Percentiles rank a stretch among this genome's conserved stretches.
These are phyloP conservation scores for Bufotes viridis DNA, from an alignment of 2,797 vertebrate species.

Conservation along the genomic window DNA sequence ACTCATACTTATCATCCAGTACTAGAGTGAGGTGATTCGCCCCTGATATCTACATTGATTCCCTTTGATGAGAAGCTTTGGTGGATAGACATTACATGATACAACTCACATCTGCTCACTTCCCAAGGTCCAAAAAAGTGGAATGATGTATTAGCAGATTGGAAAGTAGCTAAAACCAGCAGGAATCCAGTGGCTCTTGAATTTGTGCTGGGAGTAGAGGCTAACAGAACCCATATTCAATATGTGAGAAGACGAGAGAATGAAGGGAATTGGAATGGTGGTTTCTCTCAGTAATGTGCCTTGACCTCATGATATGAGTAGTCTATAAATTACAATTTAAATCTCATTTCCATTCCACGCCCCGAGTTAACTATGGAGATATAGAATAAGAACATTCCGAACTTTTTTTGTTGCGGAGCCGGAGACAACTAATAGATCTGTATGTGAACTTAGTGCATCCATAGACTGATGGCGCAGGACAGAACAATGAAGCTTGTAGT, in stretches of 20 bases:
- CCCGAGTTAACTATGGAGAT: neutral
- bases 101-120: constrained; percentile 54
- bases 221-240: constrained; percentile 12
- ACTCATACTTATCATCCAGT: neutral
- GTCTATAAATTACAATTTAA: neutral
- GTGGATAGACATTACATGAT: constrained; percentile 23
- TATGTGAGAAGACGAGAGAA: constrained; percentile 23
- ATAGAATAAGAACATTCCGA: neutral
- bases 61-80: constrained; percentile 23
- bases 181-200: constrained; percentile 44
- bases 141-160: constrained; percentile 38
- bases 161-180: constrained; percentile 40
- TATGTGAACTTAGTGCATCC: too few species aligned
- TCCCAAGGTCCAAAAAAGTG: constrained; percentile 42
- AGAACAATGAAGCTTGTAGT: too few species aligned
- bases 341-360: neutral
- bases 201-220: constrained; percentile 36
- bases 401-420: neutral
- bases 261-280: constrained; percentile 21
- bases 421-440: too few species aligned
- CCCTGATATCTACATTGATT: constrained; percentile 35
- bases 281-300: neutral
- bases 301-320: neutral
- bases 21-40: neutral
- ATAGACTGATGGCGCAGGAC: too few species aligned